Base-by-base conservation (phyloP, 2,888 invertebrate species). In the Drosophila affinis region DNA sequence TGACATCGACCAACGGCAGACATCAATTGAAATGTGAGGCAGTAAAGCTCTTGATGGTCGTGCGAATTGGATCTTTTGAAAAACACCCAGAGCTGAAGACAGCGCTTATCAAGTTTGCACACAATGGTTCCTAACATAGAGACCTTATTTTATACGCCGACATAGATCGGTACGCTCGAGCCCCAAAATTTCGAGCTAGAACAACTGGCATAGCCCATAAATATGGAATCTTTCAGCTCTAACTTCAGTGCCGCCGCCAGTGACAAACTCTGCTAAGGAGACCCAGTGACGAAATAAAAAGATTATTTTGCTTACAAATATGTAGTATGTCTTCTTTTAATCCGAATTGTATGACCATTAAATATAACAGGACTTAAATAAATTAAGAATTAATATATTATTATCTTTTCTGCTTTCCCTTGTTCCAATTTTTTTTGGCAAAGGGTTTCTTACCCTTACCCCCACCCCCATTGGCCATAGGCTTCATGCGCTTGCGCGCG, bases 401-500 rank as follows among this genome's bases (percentile, higher is more conserved):
- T 76, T 69, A 72, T 76, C 69, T 88, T 86, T 91, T 91, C 75
- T 84, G 89, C 78, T 88, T 91, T 73, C 89, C 72, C 79, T 91
- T 91, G 67, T 87, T 88, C 91, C 90, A 90, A 76, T 90, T 91
- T 77, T 91, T 87, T 72, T 90, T 91, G 29, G 84, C 89, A 9
- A 77, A 79, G 4, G 48, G 14, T n/a, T 69, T 61, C 6, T 39
- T 51, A 3, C 53, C 65, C 12, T 62, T 49, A 5, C 64, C 59
- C 0, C 65, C 72, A n/a, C 71, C 70, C 9, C 91, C 92, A 34
- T 86, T 88, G 17, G 90, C 91, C 51, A 93, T 93, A 3, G 92
- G 90, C 90, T 96, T 95, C 81, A 97, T 93, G 48, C 97, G 94
- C 85, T 96, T 95, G 65, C 97, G 94, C 51, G 97, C 95, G 4